Evolutionary conservation across 2,797 vertebrate species (phyloP).

Genomic region (Nannoperca australis): DNA sequence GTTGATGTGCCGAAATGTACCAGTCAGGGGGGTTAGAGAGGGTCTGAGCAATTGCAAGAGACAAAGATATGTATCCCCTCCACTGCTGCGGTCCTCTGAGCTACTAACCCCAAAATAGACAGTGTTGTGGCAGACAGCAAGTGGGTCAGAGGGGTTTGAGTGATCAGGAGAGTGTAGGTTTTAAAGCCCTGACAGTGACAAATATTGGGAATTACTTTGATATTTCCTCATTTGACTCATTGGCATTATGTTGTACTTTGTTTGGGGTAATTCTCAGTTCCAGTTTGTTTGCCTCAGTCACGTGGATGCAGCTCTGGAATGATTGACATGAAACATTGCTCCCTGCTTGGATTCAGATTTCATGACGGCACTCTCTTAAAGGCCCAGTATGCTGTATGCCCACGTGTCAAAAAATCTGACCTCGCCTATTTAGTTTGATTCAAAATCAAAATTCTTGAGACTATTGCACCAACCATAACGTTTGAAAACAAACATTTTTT

Average conservation of each 20-base stretch:
- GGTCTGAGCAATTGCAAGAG: conserved; percentile 53
- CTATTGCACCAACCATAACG: background rate
- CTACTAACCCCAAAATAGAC: conserved; percentile 86
- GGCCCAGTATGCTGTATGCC: conserved; percentile 47
- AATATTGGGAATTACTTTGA: conserved; percentile 10
- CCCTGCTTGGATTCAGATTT: conserved; percentile 78
- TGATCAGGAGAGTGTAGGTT: conserved; percentile 11
- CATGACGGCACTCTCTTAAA: conserved; percentile 77
- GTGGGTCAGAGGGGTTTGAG: conserved; percentile 65
- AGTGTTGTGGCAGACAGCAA: conserved; percentile 70
- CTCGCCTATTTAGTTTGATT: background rate
- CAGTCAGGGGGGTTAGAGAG: conserved; percentile 44
- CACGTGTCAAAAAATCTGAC: conserved; percentile 13
- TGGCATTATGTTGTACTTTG: background rate
- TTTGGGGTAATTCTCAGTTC: conserved; percentile 19
- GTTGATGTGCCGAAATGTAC: conserved; percentile 56
- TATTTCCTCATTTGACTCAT: background rate
- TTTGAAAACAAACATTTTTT: background rate
- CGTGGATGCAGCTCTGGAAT: conserved; percentile 55
- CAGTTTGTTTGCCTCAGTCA: conserved; percentile 42
- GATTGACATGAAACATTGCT: conserved; percentile 53
- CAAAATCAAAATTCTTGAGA: background rate
- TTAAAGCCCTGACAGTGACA: conserved; percentile 17
- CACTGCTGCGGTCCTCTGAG: conserved; percentile 71
- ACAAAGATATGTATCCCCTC: conserved; percentile 78